Evolutionary conservation across 2,113 vertebrate species (phyloP).

Genomic region (Mastomys natalensis): DNA sequence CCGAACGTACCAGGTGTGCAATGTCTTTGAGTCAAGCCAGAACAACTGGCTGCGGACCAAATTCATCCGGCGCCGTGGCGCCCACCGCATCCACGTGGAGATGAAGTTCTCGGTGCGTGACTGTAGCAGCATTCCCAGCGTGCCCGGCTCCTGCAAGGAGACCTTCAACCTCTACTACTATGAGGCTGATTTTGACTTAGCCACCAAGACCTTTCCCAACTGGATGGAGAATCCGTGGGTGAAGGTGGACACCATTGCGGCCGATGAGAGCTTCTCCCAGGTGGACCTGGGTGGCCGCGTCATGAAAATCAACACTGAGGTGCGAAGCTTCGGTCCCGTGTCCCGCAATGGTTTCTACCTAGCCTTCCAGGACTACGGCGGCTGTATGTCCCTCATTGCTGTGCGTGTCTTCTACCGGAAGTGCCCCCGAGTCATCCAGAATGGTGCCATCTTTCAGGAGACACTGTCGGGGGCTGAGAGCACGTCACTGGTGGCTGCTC

Average conservation of each 20-base stretch:
- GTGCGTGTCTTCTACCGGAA: slow-evolving; percentile 97
- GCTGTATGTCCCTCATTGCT: slow-evolving; percentile 97
- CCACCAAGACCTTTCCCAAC: slow-evolving; percentile 91
- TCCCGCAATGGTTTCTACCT: slow-evolving; percentile 96
- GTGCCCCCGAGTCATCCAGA: slow-evolving; percentile 93
- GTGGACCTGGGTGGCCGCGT: slow-evolving; percentile 95
- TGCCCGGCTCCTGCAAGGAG: slow-evolving; percentile 98
- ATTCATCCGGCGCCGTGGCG: slow-evolving; percentile 92
- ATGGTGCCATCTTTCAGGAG: slow-evolving; percentile 94
- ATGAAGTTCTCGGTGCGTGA: slow-evolving; percentile 98
- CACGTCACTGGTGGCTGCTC: slow-evolving; percentile 95
- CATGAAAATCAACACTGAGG: slow-evolving; percentile 98
- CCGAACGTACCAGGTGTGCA: slow-evolving; percentile 98
- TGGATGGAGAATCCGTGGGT: slow-evolving; percentile 99
- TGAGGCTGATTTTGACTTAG: slow-evolving; percentile 92
- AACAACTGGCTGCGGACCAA: slow-evolving; percentile 99
- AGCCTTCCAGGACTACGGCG: slow-evolving; percentile 98
- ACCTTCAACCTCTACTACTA: slow-evolving; percentile 98
- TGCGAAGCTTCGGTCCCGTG: slow-evolving; percentile 96
- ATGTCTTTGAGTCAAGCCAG: slow-evolving; percentile 95
- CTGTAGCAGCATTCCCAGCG: slow-evolving; percentile 97
- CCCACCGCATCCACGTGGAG: slow-evolving; percentile 96
- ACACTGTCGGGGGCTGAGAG: slow-evolving; percentile 98
- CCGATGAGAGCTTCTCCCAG: slow-evolving; percentile 97
- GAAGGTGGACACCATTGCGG: slow-evolving; percentile 97